Base-by-base conservation (phyloP, 2,888 invertebrate species). In the Monochamus alternatus region DNA sequence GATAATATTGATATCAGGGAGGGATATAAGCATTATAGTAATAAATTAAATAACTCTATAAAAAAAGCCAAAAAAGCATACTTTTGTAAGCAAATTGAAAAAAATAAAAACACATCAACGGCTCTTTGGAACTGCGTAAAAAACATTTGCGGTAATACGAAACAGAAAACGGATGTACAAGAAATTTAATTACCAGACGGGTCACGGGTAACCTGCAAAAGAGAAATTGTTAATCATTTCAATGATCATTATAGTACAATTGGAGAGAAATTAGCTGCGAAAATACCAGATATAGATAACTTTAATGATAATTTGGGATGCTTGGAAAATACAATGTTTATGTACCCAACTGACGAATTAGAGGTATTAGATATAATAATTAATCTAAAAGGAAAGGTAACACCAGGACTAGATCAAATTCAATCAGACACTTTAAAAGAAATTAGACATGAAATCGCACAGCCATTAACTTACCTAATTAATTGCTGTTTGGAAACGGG, bases 1-100 rank as follows among this genome's bases (percentile, higher is more conserved):
- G 69, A 69, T 58, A 60, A 69, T 60, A 7, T 44, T 12, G 59
- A 69, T 14, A 31, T 59, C 31, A 69, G 44, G 47, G 69, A 69
- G 22, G 59, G 69, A 32, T 69, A 59, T 43, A 69, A 59, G 38
- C 5, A 9, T n/a, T 63, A 63, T 3, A 63, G n/a, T 38, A 63
- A 63, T 22, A 63, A 63, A 63, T n/a, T 63, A 7, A 63, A 63
- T n/a, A 63, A 63, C 4, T 10, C 9, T 63, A 63, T 63, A 38
- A 63, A 63, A 32, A 31, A 63, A 63, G 38, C 63, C 5, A 63
- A 63, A 38, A 32, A 38, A 32, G 43, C 9, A 63, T 63, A 63
- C 14, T 63, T 38, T 63, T 63, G 7, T 63, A 22, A 32, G 8
- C 63, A 43, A 63, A 63, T 63, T 31, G 10, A 63, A 63, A 63